Evolutionary conservation across 2,888 invertebrate species (phyloP).

Genomic region (Pyrgus malvae): DNA sequence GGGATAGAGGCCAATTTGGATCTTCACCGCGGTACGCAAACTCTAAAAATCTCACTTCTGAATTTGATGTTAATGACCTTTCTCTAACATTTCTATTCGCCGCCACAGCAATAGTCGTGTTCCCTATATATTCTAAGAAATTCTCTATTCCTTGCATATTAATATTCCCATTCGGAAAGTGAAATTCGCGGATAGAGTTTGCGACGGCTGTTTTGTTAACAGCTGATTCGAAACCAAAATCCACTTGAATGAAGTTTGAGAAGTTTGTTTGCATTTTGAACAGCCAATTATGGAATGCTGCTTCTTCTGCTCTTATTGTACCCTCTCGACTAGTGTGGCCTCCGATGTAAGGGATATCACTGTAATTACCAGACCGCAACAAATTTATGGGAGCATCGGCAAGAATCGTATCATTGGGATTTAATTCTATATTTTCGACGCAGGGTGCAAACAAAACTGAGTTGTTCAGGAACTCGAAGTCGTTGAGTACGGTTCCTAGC

Average conservation of each 20-base stretch:
- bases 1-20: constrained; percentile 54
- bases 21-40: constrained; percentile 60
- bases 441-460: constrained; percentile 68
- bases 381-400: constrained; percentile 57
- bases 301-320: constrained; percentile 56
- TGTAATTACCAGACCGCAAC: constrained; percentile 54
- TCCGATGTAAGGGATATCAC: constrained; percentile 60
- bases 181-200: constrained; percentile 49
- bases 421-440: constrained; percentile 51
- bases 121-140: constrained; percentile 66
- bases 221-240: constrained; percentile 46
- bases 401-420: constrained; percentile 50
- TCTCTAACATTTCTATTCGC: constrained; percentile 55
- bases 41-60: constrained; percentile 55
- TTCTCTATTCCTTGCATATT: constrained; percentile 57
- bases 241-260: constrained; percentile 58
- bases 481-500: constrained; percentile 44
- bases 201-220: constrained; percentile 40
- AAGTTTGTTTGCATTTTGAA: constrained; percentile 60
- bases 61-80: constrained; percentile 51
- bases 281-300: constrained; percentile 48
- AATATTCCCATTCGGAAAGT: constrained; percentile 50
- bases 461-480: constrained; percentile 57
- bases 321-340: constrained; percentile 65
- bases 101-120: constrained; percentile 56